Base-by-base conservation (phyloP, 2,797 vertebrate genomes). In the Benthosema pterotum region DNA sequence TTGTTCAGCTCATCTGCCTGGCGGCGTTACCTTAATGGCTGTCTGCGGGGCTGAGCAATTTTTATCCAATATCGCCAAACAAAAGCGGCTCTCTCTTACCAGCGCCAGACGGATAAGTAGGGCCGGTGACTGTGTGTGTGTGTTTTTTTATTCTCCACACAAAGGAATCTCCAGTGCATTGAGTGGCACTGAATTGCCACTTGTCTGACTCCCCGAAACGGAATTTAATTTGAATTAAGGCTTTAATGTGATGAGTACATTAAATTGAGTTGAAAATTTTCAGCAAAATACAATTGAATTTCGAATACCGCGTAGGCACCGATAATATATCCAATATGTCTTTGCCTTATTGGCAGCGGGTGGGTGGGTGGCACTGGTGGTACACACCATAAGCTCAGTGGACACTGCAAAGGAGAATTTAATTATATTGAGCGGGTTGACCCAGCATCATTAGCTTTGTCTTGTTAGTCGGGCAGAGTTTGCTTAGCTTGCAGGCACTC, bases 1-100 rank as follows among this genome's bases (percentile, higher is more conserved):
- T 85, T 87, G 74, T 85, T 87, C 66, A 71, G 74, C 83, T 79
- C 75, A 57, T 86, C 77, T 87, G 85, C 85, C 88, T 88, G 77
- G 65, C 73, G 80, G 77, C 82, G 75, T 89, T 88, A 89, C 87
- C 84, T 84, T 89, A 86, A 91, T 88, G 83, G 79, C 72, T 82
- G 74, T 87, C 82, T 85, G 80, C 80, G 80, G 78, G 78, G 79
- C 82, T 85, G 82, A 84, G 82, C 80, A 87, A 83, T 86, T 88
- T n/a, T 85, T 68, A 75, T 67, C 74, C 83, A 75, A 81, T 87
- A 80, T 85, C 82, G 82, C 82, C 65, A 89, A 86, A 91, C 86
- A 91, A 89, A 85, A 72, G 74, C n/a, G n/a, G n/a, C 58, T 6
- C 54, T 28, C 13, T 17, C 71, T 64, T 67, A 79, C 69, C 63